Evolutionary conservation across 2,888 invertebrate genomes (phyloP).

Genomic region (Ophraella communa): DNA sequence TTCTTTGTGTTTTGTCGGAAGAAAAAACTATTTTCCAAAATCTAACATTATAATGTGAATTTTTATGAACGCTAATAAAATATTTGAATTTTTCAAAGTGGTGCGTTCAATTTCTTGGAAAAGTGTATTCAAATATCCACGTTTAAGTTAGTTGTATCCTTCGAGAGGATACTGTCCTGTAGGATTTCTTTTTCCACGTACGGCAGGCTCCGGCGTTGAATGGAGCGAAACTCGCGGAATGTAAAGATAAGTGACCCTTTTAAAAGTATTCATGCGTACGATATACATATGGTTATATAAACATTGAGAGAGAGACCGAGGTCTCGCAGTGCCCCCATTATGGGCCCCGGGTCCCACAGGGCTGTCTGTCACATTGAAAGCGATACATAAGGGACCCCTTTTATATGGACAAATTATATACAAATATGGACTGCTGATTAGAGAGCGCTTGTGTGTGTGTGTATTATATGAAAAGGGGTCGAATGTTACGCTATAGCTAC

Average conservation of each 20-base stretch:
- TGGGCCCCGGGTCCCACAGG: conserved; percentile 45
- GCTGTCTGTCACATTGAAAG: conserved; percentile 58
- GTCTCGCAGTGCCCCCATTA: conserved; percentile 37
- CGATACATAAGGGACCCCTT: conserved; percentile 58
- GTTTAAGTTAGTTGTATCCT: too few species aligned
- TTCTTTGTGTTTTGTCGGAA: too few species aligned
- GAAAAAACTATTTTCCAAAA: too few species aligned
- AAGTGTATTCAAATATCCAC: too few species aligned
- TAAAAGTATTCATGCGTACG: conserved; percentile 59
- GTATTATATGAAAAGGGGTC: conserved; percentile 21
- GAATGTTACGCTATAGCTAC: conserved; percentile 11
- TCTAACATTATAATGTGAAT: too few species aligned
- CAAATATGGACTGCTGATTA: conserved; percentile 62
- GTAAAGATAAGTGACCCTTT: conserved; percentile 56
- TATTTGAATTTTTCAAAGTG: too few species aligned
- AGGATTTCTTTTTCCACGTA: neutral
- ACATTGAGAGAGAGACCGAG: conserved; percentile 40
- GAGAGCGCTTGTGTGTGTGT: conserved; percentile 39
- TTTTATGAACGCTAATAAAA: too few species aligned
- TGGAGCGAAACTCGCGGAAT: conserved; percentile 50
- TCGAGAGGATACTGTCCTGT: conserved; percentile 4
- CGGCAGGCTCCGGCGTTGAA: conserved; percentile 33
- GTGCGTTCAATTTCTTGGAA: too few species aligned
- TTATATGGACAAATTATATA: conserved; percentile 62
- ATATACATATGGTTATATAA: conserved; percentile 58